Percentiles rank a stretch among this genome's conserved stretches.
phyloP scores from a whole-genome alignment of 2,888 invertebrate genomes.

The Cactoblastis cactorum region DNA sequence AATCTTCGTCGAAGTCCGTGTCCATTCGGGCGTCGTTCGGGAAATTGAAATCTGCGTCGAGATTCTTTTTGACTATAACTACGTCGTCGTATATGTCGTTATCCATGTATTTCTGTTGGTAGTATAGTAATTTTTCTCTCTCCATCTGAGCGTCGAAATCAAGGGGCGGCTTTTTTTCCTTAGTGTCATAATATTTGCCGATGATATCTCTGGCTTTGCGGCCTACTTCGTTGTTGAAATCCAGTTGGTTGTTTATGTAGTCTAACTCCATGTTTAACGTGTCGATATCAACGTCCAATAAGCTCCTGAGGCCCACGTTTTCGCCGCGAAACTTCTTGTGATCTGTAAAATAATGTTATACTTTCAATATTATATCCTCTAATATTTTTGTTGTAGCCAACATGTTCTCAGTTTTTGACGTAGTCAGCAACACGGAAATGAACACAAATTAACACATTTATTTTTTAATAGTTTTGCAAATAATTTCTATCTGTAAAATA shows the following conservation, averaged over 20 bases:
- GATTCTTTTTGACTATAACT: slow-evolving; percentile 69
- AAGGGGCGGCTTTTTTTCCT: slow-evolving; percentile 49
- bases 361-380: no score
- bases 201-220: slow-evolving; percentile 68
- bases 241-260: slow-evolving; percentile 65
- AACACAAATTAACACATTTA: no score
- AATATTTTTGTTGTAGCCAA: no score
- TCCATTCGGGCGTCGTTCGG: slow-evolving; percentile 68
- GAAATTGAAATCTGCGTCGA: slow-evolving; percentile 75
- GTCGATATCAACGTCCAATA: slow-evolving; percentile 63
- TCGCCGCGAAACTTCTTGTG: slow-evolving; percentile 36
- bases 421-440: no score
- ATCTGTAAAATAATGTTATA: slow-evolving; percentile 1
- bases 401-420: no score
- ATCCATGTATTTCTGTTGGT: slow-evolving; percentile 68
- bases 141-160: slow-evolving; percentile 78
- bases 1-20: slow-evolving; percentile 68
- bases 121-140: slow-evolving; percentile 67
- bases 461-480: no score
- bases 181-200: slow-evolving; percentile 58
- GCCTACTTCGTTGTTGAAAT: slow-evolving; percentile 66
- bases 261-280: slow-evolving; percentile 66
- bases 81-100: slow-evolving; percentile 72
- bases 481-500: no score
- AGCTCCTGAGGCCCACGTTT: slow-evolving; percentile 37